phyloP scores from a whole-genome alignment of 2,888 invertebrate species.

The Lasioglossum figueresi region DNA sequence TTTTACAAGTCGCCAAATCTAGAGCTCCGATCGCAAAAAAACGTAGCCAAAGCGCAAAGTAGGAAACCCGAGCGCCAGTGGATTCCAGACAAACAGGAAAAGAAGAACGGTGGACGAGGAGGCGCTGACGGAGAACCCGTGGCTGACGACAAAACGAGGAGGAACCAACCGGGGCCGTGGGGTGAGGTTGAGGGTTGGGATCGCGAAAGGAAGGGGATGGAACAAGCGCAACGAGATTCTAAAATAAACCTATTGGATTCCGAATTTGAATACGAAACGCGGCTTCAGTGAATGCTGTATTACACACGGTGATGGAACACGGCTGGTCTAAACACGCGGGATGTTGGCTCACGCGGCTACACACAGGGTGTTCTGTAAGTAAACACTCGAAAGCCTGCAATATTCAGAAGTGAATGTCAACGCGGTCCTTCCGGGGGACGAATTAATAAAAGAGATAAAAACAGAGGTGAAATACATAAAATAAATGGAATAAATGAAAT shows the following conservation, averaged over 20 bases:
- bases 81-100: conserved; percentile 36
- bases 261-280: conserved; percentile 44
- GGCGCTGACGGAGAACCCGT: background rate
- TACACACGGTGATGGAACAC: conserved; percentile 8
- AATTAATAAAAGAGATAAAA: background rate
- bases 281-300: conserved; percentile 5
- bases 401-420: background rate
- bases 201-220: background rate
- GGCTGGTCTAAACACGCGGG: conserved; percentile 17
- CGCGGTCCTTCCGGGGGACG: background rate
- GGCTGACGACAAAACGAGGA: conserved; percentile 14
- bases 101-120: conserved; percentile 22
- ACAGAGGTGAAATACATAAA: background rate
- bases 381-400: background rate
- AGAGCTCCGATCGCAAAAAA: conserved; percentile 2
- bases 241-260: conserved; percentile 49
- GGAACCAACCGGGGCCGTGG: background rate
- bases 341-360: background rate
- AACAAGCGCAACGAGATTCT: conserved; percentile 34
- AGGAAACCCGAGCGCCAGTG: background rate
- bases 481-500: background rate
- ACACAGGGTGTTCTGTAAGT: background rate
- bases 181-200: background rate
- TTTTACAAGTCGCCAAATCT: background rate
- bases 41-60: conserved; percentile 20